phyloP scores from a whole-genome alignment of 30 jellyfish, hydroid and myxozoan genomes.

The Hydractinia symbiolongicarpus region DNA sequence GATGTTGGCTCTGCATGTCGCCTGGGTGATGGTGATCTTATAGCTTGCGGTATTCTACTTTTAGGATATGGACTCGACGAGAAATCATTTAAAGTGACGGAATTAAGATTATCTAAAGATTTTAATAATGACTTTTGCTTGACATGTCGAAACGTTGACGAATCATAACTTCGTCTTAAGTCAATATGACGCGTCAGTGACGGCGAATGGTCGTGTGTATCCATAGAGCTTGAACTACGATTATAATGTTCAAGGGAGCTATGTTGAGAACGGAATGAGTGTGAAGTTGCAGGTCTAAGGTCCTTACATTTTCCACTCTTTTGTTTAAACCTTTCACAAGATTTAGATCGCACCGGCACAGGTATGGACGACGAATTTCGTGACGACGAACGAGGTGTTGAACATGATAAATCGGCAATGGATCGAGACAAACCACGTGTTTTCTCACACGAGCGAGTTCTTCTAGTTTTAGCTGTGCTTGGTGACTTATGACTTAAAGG shows the following conservation, averaged over 20 bases:
- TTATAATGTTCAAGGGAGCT: not conserved
- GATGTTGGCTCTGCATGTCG: not conserved
- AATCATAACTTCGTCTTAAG: not conserved
- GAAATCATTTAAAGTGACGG: not conserved
- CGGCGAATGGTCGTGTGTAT: not conserved
- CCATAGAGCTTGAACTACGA: not conserved
- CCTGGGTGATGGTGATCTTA: not conserved
- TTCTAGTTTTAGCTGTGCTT: no score
- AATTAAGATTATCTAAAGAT: no score
- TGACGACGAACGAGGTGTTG: constrained; percentile 20
- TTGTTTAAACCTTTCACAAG: not conserved
- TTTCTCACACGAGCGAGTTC: no score
- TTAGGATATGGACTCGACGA: not conserved
- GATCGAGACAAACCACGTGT: no score
- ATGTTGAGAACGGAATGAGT: not conserved
- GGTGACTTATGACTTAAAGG: no score
- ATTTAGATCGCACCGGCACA: not conserved
- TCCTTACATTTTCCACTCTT: not conserved
- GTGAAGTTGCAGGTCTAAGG: not conserved
- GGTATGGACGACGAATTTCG: constrained; percentile 5
- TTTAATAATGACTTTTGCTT: not conserved
- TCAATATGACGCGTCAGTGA: not conserved
- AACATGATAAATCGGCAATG: not conserved
- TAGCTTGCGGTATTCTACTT: not conserved
- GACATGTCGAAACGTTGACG: not conserved